Evolutionary conservation across 2,113 vertebrate genomes (phyloP).

Genomic region (Pollachius pollachius): DNA sequence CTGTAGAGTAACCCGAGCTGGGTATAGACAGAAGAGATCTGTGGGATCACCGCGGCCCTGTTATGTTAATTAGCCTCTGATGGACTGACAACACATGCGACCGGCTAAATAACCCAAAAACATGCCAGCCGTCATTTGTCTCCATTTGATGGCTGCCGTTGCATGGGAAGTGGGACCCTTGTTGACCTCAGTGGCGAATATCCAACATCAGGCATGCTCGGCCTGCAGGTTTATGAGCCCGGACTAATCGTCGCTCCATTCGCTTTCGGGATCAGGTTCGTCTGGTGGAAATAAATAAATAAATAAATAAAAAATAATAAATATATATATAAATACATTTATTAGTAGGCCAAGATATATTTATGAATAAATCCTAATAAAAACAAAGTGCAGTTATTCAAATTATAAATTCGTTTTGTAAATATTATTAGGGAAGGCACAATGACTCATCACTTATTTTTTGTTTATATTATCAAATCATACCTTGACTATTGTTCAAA

Average conservation of each 20-base stretch:
- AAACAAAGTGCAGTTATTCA: too few species aligned
- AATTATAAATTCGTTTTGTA: too few species aligned
- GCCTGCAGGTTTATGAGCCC: not conserved
- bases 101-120: slow-evolving; percentile 73
- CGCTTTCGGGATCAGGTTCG: not conserved
- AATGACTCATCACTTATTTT: too few species aligned
- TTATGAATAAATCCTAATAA: too few species aligned
- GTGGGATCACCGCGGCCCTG: slow-evolving; percentile 80
- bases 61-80: slow-evolving; percentile 93
- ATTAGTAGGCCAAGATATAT: too few species aligned
- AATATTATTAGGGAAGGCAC: too few species aligned
- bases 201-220: slow-evolving; percentile 26
- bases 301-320: not conserved
- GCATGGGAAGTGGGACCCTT: slow-evolving; percentile 25
- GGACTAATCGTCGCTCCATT: not conserved
- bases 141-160: slow-evolving; percentile 67
- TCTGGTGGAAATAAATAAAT: too few species aligned
- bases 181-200: slow-evolving; percentile 69
- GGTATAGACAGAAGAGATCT: slow-evolving; percentile 71
- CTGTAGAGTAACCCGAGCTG: slow-evolving; percentile 75
- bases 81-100: slow-evolving; percentile 87
- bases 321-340: too few species aligned
- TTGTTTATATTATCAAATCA: too few species aligned
- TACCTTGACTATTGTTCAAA: too few species aligned
- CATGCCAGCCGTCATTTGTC: slow-evolving; percentile 79